Evolutionary conservation across 2,888 invertebrate species (phyloP).

Genomic region (Aricia artaxerxes): DNA sequence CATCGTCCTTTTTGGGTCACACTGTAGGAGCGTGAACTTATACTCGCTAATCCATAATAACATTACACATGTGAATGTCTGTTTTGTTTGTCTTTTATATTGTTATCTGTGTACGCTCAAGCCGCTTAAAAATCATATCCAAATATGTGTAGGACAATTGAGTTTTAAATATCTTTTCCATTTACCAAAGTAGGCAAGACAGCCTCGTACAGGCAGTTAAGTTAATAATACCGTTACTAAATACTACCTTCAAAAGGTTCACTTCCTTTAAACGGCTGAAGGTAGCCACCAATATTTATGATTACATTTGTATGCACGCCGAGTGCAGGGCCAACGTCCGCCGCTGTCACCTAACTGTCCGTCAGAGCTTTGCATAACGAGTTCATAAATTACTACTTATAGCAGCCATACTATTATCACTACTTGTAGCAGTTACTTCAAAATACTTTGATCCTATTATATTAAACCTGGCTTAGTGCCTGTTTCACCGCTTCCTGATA

Average conservation of each 20-base stretch:
- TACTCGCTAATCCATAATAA: background rate
- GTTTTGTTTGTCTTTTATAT: background rate
- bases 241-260: conserved; percentile 28
- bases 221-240: conserved; percentile 23
- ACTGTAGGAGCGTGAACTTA: background rate
- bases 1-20: background rate
- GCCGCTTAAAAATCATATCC: background rate
- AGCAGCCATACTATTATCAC: background rate
- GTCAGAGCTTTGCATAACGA: conserved; percentile 20
- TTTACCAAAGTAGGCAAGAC: background rate
- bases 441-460: background rate
- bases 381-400: background rate
- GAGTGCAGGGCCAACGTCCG: conserved; percentile 65
- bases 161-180: background rate
- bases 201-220: background rate
- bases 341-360: conserved; percentile 38
- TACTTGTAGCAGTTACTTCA: background rate
- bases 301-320: conserved; percentile 63
- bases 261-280: conserved; percentile 57
- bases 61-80: background rate
- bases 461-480: too few species aligned
- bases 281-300: conserved; percentile 67
- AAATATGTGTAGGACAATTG: background rate
- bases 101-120: background rate
- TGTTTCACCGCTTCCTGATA: too few species aligned